Evolutionary conservation across 2,113 vertebrate genomes (phyloP), one percentile per base, ranked within the genome.

Genomic region (Anolis carolinensis): DNA sequence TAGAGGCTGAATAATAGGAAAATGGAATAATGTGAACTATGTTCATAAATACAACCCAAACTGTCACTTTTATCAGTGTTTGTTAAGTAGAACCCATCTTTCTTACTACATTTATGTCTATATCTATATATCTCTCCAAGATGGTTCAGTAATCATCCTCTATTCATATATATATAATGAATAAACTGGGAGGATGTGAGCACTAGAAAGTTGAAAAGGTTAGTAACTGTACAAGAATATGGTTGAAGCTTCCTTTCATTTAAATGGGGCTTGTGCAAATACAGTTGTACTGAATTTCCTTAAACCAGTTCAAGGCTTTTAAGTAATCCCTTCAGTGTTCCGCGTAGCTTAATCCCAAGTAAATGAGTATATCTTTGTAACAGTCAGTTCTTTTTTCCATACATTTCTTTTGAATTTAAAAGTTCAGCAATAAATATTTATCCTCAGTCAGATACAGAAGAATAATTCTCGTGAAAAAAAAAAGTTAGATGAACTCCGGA

Each of bases 61-160:
- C 34, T 23, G 73, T 92, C 89, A 90, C 81, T 30, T 4, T 25
- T 92, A 91, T 91, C 77, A 89, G 34, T 87, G 11, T 82, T 93
- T 87, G 84, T 88, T 92, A 93, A 93, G 86, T 93, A 90, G 93
- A 95, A 93, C 77, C 93, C 65, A 74, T 6, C 63, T 83, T 90
- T 70, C 80, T 80, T 83, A 76, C 83, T 8, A 77, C 21, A 89
- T 30, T 76, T 59, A 59, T 59, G 55, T 70, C 52, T 86, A 14
- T 67, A 44, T 30, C 10, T 32, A 70, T 68, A 21, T 86, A 89
- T 89, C 91, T 90, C 73, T 82, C 71, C 36, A 84, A 80, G n/a
- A 21, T 13, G 81, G 79, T 79, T 16, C 62, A 74, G 72, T 34
- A 79, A 63, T 82, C 63, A 75, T 48, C 88, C 83, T 85, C 82